Evolutionary conservation across 2,888 invertebrate species (phyloP).

Genomic region (Megamerina dolium): DNA sequence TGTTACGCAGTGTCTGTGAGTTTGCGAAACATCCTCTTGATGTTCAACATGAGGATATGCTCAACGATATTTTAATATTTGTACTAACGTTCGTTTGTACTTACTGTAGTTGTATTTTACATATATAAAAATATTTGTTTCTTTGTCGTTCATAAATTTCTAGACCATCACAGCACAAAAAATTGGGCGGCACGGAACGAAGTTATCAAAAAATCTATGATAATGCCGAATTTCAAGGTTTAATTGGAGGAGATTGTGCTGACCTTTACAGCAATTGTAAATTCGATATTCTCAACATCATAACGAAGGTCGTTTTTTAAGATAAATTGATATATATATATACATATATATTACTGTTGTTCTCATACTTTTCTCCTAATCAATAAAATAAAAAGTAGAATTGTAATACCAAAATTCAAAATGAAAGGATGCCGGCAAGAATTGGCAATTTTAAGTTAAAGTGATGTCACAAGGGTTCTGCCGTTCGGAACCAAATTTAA

Average conservation of each 20-base stretch:
- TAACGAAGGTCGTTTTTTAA: conserved; percentile 15
- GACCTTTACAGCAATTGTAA: conserved; percentile 38
- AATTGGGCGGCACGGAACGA: conserved; percentile 53
- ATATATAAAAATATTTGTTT: background rate
- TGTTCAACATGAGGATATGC: conserved; percentile 51
- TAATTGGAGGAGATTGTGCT: conserved; percentile 38
- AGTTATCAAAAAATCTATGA: conserved; percentile 40
- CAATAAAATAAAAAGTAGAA: too few relatives aligned
- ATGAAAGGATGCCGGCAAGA: too few relatives aligned
- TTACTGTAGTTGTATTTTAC: background rate
- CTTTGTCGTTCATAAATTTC: conserved; percentile 2
- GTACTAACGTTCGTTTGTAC: conserved; percentile 65
- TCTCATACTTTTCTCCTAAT: too few relatives aligned
- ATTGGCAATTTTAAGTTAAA: too few relatives aligned
- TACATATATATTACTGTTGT: too few relatives aligned
- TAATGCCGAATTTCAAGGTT: conserved; percentile 41
- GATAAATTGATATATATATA: conserved; percentile 3
- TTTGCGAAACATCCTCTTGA: conserved; percentile 59
- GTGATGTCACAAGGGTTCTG: too few relatives aligned
- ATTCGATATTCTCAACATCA: conserved; percentile 28
- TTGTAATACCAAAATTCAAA: too few relatives aligned
- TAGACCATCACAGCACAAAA: conserved; percentile 54
- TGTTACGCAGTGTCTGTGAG: conserved; percentile 64
- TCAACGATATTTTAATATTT: conserved; percentile 62
- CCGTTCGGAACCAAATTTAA: too few relatives aligned